phyloP scores from a whole-genome alignment of 2,113 vertebrate genomes.

The Peromyscus californicus region DNA sequence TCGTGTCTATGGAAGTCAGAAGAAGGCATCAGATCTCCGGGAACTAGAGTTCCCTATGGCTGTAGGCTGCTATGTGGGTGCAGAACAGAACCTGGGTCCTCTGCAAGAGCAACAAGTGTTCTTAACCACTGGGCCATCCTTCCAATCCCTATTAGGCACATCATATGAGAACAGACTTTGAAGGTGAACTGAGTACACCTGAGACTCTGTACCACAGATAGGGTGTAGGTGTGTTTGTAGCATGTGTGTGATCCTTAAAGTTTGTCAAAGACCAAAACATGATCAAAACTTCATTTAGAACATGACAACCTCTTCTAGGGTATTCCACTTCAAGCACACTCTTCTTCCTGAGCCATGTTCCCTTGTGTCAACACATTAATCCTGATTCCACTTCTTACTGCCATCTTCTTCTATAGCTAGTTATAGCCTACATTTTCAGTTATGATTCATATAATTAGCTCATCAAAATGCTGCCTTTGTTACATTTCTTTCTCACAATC shows the following conservation, averaged over 20 bases:
- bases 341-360: neutral
- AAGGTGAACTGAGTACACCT: neutral
- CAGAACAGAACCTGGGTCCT: neutral
- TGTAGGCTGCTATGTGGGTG: neutral
- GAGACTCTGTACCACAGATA: neutral
- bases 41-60: neutral
- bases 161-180: neutral
- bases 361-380: neutral
- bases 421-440: neutral
- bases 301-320: neutral
- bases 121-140: neutral
- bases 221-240: neutral
- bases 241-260: neutral
- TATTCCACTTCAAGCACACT: accelerated
- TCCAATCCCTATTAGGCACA: neutral
- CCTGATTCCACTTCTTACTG: neutral
- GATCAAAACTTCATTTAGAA: neutral
- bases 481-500: neutral
- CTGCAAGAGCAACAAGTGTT: neutral
- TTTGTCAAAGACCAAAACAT: neutral
- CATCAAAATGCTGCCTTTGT: neutral
- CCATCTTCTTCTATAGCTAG: neutral
- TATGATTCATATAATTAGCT: neutral
- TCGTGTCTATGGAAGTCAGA: neutral
- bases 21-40: neutral